Evolutionary conservation across 1,140 invertebrate species (phyloP).

Genomic region (Pantala flavescens): DNA sequence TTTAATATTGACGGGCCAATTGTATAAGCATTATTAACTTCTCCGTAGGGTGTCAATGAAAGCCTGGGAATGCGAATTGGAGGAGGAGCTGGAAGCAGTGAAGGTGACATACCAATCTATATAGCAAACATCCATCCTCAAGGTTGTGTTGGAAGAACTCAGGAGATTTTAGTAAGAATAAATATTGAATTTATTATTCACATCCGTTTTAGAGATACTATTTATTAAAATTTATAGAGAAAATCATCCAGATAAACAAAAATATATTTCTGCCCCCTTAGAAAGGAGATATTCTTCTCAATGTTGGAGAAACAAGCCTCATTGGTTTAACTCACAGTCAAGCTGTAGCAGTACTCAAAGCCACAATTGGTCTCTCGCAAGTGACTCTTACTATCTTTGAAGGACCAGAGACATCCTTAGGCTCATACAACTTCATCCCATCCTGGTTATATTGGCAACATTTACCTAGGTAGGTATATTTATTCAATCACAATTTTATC

Average conservation of each 20-base stretch:
- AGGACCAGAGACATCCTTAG: constrained; percentile 37
- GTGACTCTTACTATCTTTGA: constrained; percentile 37
- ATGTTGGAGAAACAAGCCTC: constrained; percentile 36
- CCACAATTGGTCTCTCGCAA: constrained; percentile 30
- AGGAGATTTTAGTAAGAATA: constrained; percentile 36
- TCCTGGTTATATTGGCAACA: constrained; percentile 44
- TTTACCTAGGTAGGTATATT: constrained; percentile 33
- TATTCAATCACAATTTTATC: too few relatives aligned
- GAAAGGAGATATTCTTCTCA: constrained; percentile 42
- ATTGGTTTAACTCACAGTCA: constrained; percentile 38
- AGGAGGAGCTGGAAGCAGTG: constrained; percentile 37
- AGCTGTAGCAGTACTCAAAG: constrained; percentile 38
- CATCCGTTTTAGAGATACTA: too few relatives aligned
- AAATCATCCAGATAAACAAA: too few relatives aligned
- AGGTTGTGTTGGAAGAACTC: constrained; percentile 37
- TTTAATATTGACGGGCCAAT: too few relatives aligned
- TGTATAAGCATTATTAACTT: too few relatives aligned
- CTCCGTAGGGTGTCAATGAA: constrained; percentile 31
- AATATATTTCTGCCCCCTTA: constrained; percentile 22
- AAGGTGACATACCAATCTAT: constrained; percentile 42
- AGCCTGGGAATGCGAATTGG: constrained; percentile 42
- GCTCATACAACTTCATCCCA: constrained; percentile 38
- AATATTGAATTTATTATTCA: too few relatives aligned
- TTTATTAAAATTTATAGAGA: too few relatives aligned
- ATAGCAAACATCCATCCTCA: constrained; percentile 40